Evolutionary conservation across 2,888 invertebrate species (phyloP), one percentile per base, ranked within the genome.

Genomic region (Nomada lathburiana): DNA sequence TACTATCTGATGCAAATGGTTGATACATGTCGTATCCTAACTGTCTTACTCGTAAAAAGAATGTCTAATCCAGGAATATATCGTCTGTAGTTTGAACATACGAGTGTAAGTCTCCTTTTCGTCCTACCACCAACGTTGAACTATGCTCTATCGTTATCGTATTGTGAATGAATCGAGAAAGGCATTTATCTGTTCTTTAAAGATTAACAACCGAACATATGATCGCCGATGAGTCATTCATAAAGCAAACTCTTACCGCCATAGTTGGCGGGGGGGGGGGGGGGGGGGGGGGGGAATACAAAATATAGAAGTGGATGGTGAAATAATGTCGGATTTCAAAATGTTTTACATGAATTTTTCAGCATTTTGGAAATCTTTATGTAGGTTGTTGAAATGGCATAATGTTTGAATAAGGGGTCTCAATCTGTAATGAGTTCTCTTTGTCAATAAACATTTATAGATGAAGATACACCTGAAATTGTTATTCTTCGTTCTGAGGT

Each of bases 401-500:
- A 63, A 62, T 11, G 29, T 7, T n/a, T 4, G 23, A 2, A 65
- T n/a, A 26, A 11, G 16, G 0, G 18, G 47, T n/a, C 5, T 20
- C 20, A 16, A 44, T 16, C 52, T 29, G 23, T 10, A 47, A 29
- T 13, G 4, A 42, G 18, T 67, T 59, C 36, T 7, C 36, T 36
- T 36, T 7, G 20, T 13, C 5, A 11, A 2, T 2, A 60, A 74
- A 64, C 36, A n/a, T 16, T 23, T 23, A n/a, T 16, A 44, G 3
- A 16, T 23, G 62, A 62, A 16, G 4, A n/a, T 47, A 52, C 13
- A 68, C 2, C 10, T 23, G 23, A 23, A 57, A 20, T 26, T 59
- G 44, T 77, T 5, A 83, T 9, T 74, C 59, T 26, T 65, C 2
- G 69, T 86, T 82, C 23, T 82, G 67, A 85, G 86, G 68, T 67